These are phyloP conservation scores for Frankliniella fusca DNA, from an alignment of 2,888 invertebrate genomes.

Conservation along the genomic window DNA sequence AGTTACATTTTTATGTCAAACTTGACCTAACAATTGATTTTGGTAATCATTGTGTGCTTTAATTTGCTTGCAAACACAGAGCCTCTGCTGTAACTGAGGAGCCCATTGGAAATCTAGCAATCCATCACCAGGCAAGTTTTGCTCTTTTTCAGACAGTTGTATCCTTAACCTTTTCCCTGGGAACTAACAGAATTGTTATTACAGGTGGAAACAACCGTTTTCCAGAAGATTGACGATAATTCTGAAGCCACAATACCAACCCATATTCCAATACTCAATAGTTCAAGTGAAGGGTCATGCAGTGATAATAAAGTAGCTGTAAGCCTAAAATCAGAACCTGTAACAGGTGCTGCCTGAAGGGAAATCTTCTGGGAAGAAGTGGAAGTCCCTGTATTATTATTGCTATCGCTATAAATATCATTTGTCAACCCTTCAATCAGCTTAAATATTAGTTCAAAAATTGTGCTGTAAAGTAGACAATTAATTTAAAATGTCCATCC, in stretches of 20 bases:
- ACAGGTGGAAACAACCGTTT: neutral
- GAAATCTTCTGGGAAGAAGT: neutral
- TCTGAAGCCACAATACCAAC: neutral
- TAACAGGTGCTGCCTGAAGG: neutral
- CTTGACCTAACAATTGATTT: neutral
- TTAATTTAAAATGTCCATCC: neutral
- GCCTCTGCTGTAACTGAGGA: too few species aligned
- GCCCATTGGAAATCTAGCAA: too few species aligned
- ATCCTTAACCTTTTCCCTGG: neutral
- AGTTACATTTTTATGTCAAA: neutral
- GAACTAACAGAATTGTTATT: neutral
- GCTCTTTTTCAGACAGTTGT: neutral
- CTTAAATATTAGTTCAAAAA: neutral
- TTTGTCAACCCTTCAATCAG: neutral
- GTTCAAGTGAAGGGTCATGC: constrained; percentile 1
- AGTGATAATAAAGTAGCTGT: neutral
- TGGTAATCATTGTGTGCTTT: neutral
- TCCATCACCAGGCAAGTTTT: too few species aligned
- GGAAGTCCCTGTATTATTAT: neutral
- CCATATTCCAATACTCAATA: neutral
- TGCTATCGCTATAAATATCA: neutral
- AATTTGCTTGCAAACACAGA: too few species aligned
- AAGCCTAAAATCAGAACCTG: neutral
- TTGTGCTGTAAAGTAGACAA: neutral
- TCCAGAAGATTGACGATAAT: neutral